Base-by-base conservation (phyloP, 2,113 vertebrate genomes). In the Tetraodon nigroviridis region DNA sequence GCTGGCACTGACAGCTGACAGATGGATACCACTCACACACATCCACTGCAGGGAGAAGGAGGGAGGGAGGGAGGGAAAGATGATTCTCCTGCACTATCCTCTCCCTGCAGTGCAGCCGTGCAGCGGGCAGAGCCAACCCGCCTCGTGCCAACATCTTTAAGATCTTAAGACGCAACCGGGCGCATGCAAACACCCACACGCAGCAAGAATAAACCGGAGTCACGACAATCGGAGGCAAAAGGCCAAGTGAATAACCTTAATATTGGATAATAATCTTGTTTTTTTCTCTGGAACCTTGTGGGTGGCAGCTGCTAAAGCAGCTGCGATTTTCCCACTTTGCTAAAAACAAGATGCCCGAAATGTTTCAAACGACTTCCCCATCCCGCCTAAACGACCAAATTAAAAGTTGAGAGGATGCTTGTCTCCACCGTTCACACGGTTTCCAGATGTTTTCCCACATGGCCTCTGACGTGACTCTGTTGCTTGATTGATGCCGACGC, bases 1-100 rank as follows among this genome's bases (percentile, higher is more conserved):
- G 87, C 93, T 91, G 92, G 92, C 94, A 92, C 80, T 98, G 96
- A 96, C 95, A 96, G 93, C 92, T 98, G 96, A 98, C 96, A 98
- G 96, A 98, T 96, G 96, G 94, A 93, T 92, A 93, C 91, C 94
- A 94, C 93, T 95, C 94, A 94, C 93, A 94, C 91, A 92, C 91
- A 90, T 85, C 62, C 55, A 52, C 37, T 53, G 19, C 46, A 18
- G 46, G n/a, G 18, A n/a, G 70, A 50, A 12, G 24, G 24, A 27
- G 7, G 24, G 24, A 24, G 22, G 5, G 22, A 5, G 5, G 22
- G 22, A 27, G 24, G 24, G 24, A 27, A 92, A 85, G 92, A 92
- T 86, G 92, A 90, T 92, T 91, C 90, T 82, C 90, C 89, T 78
- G 88, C 91, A 91, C 93, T 87, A 91, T 90, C 93, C 91, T 92